Conservation (phyloP, 2,797 vertebrate species). For the Myotis pilosus region DNA sequence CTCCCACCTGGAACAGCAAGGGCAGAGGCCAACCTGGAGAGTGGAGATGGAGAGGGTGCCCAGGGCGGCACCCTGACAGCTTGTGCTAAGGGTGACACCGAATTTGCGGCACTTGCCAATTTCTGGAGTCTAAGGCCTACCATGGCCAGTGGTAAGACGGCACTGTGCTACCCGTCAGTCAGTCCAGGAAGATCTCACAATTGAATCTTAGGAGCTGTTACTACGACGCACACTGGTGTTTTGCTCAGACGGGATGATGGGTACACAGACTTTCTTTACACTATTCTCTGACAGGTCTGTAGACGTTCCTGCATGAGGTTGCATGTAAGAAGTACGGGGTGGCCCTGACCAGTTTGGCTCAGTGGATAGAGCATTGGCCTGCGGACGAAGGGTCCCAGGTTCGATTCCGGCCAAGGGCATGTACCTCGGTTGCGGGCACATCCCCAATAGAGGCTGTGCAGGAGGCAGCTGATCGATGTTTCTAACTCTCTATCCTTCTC, state of each 20-base stretch:
- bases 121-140: neutral
- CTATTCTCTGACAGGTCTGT: neutral
- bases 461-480: too few species aligned
- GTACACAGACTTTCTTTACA: neutral
- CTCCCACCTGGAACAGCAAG: neutral
- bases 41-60: accelerated
- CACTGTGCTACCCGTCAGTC: neutral
- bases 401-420: too few species aligned
- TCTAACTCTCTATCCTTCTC: too few species aligned
- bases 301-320: neutral
- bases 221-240: accelerated
- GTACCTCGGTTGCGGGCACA: too few species aligned
- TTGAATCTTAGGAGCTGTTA: neutral
- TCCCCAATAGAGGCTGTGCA: too few species aligned
- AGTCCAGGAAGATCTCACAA: neutral
- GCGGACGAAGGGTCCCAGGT: too few species aligned
- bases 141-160: accelerated
- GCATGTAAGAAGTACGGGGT: neutral
- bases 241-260: neutral
- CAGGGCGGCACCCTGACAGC: accelerated
- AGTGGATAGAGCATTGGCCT: too few species aligned
- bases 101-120: neutral
- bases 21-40: neutral
- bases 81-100: neutral
- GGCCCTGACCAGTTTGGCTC: too few species aligned